Evolutionary conservation across 2,113 vertebrate species (phyloP).

Genomic region (Anguilla rostrata): DNA sequence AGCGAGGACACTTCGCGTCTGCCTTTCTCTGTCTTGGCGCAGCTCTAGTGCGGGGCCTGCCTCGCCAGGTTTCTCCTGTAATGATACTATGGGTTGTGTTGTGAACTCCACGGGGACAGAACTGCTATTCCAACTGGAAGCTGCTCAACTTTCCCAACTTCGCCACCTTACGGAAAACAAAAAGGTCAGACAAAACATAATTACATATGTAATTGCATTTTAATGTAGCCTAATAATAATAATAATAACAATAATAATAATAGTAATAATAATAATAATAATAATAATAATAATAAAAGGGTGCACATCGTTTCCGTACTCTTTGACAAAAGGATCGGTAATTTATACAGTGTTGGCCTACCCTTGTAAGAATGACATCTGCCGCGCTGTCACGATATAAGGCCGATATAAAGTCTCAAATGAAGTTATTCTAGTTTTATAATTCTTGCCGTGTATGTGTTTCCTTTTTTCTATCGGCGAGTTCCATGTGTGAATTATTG

Average conservation of each 20-base stretch:
- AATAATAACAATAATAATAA: constrained; percentile 27
- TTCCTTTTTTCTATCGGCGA: constrained; percentile 27
- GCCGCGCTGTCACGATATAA: constrained; percentile 43
- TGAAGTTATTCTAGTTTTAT: constrained; percentile 52
- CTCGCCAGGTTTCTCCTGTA: constrained; percentile 38
- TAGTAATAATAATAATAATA: constrained; percentile 29
- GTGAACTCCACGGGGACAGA: constrained; percentile 77
- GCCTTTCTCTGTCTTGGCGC: constrained; percentile 26
- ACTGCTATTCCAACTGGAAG: constrained; percentile 73
- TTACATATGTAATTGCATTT: constrained; percentile 14
- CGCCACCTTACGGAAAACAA: constrained; percentile 68
- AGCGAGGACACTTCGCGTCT: constrained; percentile 24
- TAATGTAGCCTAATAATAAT: constrained; percentile 6
- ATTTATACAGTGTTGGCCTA: constrained; percentile 29
- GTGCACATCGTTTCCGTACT: background rate
- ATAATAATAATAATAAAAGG: constrained; percentile 33
- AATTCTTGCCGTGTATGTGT: constrained; percentile 32
- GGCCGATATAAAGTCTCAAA: constrained; percentile 40
- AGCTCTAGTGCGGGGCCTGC: constrained; percentile 37
- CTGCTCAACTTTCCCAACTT: constrained; percentile 72
- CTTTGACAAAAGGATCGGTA: background rate
- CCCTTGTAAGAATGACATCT: constrained; percentile 31
- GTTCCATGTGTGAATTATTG: constrained; percentile 10
- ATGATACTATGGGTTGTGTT: constrained; percentile 76
- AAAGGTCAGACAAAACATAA: constrained; percentile 67